Evolutionary conservation across 2,888 invertebrate genomes (phyloP), one percentile per base, ranked within the genome.

Genomic region (Caenorhabditis sulstoni): DNA sequence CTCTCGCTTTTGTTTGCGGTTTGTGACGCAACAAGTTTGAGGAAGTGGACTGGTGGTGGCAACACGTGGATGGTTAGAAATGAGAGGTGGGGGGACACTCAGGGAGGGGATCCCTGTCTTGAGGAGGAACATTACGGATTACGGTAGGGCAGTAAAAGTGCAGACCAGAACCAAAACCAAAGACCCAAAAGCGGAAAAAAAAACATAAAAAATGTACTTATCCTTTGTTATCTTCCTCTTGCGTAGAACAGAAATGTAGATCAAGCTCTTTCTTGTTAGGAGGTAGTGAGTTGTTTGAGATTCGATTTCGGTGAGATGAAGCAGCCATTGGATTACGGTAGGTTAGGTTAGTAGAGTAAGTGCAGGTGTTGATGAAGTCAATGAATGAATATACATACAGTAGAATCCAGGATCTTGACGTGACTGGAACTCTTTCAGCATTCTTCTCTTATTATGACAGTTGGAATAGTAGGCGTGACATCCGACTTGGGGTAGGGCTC

Each of bases 21-120:
- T 57, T 66, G 66, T 66, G 66, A 66, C 66, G 66, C 57, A 66
- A 66, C 47, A 5, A 3, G 29, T 57, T 66, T 49, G 22, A 35
- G 67, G 58, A 58, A 67, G 49, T 64, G 49, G 50, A 39, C 35
- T 47, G 16, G n/a, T 20, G 52, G 49, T 41, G 41, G 49, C 45
- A 37, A 14, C 20, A 29, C 29, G 1, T 11, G 57, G n/a, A n/a
- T n/a, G n/a, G n/a, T n/a, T n/a, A 37, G 16, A 18, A 7, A 11
- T n/a, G 35, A 44, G 5, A 18, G 18, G 47, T 45, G 49, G 20
- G 47, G 59, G 47, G 8, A 14, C 44, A 14, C 35, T 16, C n/a
- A n/a, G n/a, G 3, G 29, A 7, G 29, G 29, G 29, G 29, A 29
- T 29, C 29, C 29, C 29, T 7, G 29, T n/a, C n/a, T n/a, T n/a